Evolutionary conservation across 2,888 invertebrate genomes (phyloP), one percentile per base, ranked within the genome.

Genomic region (Xylota segnis): DNA sequence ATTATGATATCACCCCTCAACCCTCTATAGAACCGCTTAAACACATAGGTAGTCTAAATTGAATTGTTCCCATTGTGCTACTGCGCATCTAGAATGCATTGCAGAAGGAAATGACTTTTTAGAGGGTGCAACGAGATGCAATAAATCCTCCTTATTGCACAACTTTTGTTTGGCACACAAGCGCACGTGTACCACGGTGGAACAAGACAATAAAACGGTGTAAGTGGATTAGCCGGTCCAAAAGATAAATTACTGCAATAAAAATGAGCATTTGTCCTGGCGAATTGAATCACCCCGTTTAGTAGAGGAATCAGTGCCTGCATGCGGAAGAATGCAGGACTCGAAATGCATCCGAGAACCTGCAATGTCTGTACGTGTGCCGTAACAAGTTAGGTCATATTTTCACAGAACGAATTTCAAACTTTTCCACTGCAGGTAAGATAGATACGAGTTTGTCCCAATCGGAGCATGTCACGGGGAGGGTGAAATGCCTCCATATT

Each of bases 221-320:
- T 83, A 75, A 81, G 70, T 84, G 84, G 79, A 79, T 84, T 75
- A 79, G 84, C 52, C 58, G 14, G 63, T 32, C 23, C 23, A 45
- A n/a, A 75, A 75, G 75, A 84, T 81, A 84, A 71, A 84, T 81
- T 66, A 45, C 81, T 18, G 43, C 81, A 71, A 81, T 84, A 84
- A 84, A 84, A 84, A 84, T 75, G 45, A 54, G 56, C 58, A 83
- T 83, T 78, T 83, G 83, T 83, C 78, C 83, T 47, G 56, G 68
- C 43, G 66, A 79, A 83, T 83, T 83, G 78, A 79, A 83, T 79
- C 74, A 83, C 78, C 63, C 61, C 61, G 54, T 74, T 50, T 50
- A 74, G 68, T 63, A 23, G 58, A 40, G 7, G 43, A 71, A 72
- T 65, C 63, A n/a, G 68, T 68, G 47, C 50, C 27, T 47, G 65